Percentiles rank a stretch among this genome's conserved stretches.
These are phyloP conservation scores for Anomalospiza imberbis DNA, from an alignment of 2,797 vertebrate genomes.

Conservation along the genomic window DNA sequence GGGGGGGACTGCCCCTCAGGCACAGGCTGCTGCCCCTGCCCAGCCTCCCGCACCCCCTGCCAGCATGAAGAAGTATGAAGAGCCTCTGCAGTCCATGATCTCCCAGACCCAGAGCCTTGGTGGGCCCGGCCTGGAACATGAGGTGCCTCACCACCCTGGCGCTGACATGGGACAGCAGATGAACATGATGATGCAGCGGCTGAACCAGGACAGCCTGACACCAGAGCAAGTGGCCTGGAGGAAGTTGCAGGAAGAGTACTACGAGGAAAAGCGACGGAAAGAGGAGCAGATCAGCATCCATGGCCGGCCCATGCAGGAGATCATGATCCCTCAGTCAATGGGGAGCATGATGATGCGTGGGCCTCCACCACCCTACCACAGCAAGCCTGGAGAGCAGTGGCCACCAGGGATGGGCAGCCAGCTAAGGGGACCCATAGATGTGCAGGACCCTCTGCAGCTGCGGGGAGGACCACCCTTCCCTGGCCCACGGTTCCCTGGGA, in stretches of 20 bases:
- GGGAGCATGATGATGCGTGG: slow-evolving; percentile 87
- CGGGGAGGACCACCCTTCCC: slow-evolving; percentile 80
- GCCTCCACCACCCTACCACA: slow-evolving; percentile 95
- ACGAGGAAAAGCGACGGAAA: slow-evolving; percentile 92
- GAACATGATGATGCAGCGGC: slow-evolving; percentile 80
- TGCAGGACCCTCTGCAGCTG: slow-evolving; percentile 76
- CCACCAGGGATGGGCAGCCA: slow-evolving; percentile 75
- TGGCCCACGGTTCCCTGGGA: slow-evolving; percentile 87
- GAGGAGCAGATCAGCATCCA: slow-evolving; percentile 85
- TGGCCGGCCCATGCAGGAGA: slow-evolving; percentile 73
- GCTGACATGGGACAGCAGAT: slow-evolving; percentile 88
- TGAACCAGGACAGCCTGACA: slow-evolving; percentile 87
- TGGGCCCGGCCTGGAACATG: slow-evolving; percentile 80
- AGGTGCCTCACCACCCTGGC: slow-evolving; percentile 77
- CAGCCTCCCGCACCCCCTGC: slow-evolving; percentile 17
- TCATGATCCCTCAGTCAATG: slow-evolving; percentile 73
- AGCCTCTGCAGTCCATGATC: slow-evolving; percentile 94
- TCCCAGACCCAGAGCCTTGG: slow-evolving; percentile 92
- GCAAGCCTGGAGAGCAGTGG: slow-evolving; percentile 90
- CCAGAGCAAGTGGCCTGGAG: slow-evolving; percentile 96
- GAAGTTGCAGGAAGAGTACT: slow-evolving; percentile 96
- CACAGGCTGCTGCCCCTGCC: slow-evolving; percentile 53
- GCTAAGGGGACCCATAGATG: slow-evolving; percentile 84
- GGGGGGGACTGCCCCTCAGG: slow-evolving; percentile 50
- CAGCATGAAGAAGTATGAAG: slow-evolving; percentile 89